These are phyloP conservation scores for Heliconius melpomene DNA, from an alignment of 1,140 invertebrate genomes.

Conservation along the genomic window DNA sequence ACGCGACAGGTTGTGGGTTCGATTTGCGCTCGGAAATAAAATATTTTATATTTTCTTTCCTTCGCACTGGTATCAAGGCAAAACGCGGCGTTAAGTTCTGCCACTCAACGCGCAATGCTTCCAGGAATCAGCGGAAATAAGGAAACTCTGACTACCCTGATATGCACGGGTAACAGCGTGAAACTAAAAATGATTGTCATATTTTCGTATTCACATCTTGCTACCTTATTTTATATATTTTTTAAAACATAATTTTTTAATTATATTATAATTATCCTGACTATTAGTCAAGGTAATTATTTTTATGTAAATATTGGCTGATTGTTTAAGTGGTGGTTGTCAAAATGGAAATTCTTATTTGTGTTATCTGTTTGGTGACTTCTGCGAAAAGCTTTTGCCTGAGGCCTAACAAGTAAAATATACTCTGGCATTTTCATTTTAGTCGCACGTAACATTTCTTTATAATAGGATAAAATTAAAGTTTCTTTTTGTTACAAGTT, in stretches of 20 bases:
- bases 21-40: no score
- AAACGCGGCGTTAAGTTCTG: no score
- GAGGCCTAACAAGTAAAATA: neutral
- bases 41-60: no score
- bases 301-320: neutral
- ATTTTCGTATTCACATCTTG: neutral
- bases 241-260: neutral
- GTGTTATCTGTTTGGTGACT: constrained; percentile 9
- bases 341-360: neutral
- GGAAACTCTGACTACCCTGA: no score
- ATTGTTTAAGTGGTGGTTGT: neutral
- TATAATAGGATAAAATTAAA: neutral
- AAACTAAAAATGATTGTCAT: no score
- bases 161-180: no score
- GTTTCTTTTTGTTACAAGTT: neutral
- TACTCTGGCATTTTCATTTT: neutral
- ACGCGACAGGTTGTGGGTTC: no score
- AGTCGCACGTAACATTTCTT: neutral
- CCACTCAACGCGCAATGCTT: no score
- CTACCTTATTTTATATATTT: neutral
- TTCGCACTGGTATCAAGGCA: no score
- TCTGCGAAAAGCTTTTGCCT: constrained; percentile 7
- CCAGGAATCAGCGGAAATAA: no score
- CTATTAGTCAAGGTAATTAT: neutral
- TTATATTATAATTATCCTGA: neutral